Evolutionary conservation across 2,113 vertebrate species (phyloP).

Genomic region (Pituophis catenifer): DNA sequence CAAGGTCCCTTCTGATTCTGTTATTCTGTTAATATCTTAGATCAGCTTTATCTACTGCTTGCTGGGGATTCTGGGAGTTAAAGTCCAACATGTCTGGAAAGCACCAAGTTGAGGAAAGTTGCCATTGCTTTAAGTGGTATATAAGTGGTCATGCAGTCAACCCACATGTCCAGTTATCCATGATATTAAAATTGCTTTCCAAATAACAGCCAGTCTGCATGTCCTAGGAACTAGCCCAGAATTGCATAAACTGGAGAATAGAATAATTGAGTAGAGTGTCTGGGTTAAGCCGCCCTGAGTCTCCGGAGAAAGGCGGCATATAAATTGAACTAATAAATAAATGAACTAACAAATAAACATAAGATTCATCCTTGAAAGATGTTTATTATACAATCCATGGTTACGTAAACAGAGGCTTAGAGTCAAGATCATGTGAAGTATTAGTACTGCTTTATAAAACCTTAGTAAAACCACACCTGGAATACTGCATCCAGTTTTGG

Average conservation of each 20-base stretch:
- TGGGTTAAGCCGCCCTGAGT: too few relatives aligned
- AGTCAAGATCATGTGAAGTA: too few relatives aligned
- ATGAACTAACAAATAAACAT: not conserved
- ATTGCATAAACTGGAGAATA: not conserved
- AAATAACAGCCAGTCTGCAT: not conserved
- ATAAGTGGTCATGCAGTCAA: not conserved
- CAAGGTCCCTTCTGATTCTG: not conserved
- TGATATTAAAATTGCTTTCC: not conserved
- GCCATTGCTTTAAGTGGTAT: not conserved
- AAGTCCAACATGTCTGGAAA: not conserved
- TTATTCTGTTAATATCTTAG: not conserved
- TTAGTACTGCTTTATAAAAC: too few relatives aligned
- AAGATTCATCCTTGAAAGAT: not conserved
- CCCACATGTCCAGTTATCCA: not conserved
- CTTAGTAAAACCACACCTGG: too few relatives aligned
- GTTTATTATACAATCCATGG: too few relatives aligned
- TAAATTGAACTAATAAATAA: too few relatives aligned
- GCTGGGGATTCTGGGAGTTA: not conserved
- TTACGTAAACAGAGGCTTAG: too few relatives aligned
- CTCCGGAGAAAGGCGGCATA: too few relatives aligned
- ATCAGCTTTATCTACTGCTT: not conserved
- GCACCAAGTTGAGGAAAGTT: not conserved
- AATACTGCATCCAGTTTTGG: too few relatives aligned
- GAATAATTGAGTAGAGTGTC: not conserved
- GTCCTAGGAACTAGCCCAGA: not conserved